Percentiles rank a stretch among this genome's conserved stretches.
phyloP scores from a whole-genome alignment of 2,888 invertebrate species.

The Hesperia comma region DNA sequence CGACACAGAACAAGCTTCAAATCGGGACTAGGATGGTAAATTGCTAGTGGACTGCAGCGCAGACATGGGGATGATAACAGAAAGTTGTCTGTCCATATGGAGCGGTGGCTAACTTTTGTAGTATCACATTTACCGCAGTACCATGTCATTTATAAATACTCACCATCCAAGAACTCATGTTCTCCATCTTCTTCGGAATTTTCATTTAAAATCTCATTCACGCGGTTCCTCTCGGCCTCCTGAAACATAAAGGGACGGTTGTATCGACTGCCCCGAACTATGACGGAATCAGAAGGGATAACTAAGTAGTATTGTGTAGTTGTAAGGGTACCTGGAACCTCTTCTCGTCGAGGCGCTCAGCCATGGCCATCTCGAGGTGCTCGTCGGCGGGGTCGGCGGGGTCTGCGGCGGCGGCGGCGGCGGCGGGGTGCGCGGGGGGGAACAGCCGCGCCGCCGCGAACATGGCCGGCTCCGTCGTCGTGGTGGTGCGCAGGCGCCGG shows the following conservation, averaged over 20 bases:
- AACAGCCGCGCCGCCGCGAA: slow-evolving; percentile 45
- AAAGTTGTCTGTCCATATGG: no score
- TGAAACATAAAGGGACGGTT: slow-evolving; percentile 43
- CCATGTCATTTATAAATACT: slow-evolving; percentile 18
- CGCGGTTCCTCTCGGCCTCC: slow-evolving; percentile 69
- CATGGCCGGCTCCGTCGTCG: slow-evolving; percentile 50
- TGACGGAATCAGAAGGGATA: no score
- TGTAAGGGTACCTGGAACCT: slow-evolving; percentile 63
- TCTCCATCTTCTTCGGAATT: slow-evolving; percentile 53
- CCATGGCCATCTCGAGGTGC: slow-evolving; percentile 70
- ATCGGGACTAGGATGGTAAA: no score
- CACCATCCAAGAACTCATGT: slow-evolving; percentile 67
- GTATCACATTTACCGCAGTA: no score
- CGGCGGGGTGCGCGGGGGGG: slow-evolving; percentile 39
- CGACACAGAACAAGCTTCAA: no score
- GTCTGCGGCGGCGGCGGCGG: slow-evolving; percentile 50
- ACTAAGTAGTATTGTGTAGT: no score
- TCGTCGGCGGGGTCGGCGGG: slow-evolving; percentile 54
- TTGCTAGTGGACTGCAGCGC: no score
- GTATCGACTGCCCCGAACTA: no score
- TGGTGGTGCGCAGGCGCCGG: slow-evolving; percentile 66
- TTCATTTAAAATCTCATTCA: slow-evolving; percentile 62
- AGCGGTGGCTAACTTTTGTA: no score
- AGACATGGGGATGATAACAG: no score
- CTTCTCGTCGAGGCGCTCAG: slow-evolving; percentile 69